Percentiles rank a stretch among this genome's conserved stretches.
phyloP scores from a whole-genome alignment of 2,888 invertebrate genomes.

The Pasiphila rectangulata region DNA sequence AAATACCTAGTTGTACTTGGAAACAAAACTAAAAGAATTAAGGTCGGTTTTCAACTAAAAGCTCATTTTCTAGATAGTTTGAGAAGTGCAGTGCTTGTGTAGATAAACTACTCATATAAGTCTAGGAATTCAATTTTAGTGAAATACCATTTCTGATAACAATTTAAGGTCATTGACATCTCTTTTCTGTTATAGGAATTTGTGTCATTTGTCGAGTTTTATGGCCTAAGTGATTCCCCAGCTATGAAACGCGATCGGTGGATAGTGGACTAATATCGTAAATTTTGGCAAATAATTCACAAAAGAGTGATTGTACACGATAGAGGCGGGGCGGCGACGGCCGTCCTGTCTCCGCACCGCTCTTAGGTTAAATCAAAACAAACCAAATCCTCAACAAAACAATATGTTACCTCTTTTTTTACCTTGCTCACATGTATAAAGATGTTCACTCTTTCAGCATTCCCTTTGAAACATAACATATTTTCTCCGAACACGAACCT shows the following conservation, averaged over 20 bases:
- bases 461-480: constrained; percentile 7
- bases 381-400: constrained; percentile 42
- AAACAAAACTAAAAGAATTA: constrained; percentile 7
- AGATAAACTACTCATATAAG: neutral
- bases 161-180: constrained; percentile 21
- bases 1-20: constrained; percentile 1
- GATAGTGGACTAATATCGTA: constrained; percentile 41
- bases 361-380: constrained; percentile 47
- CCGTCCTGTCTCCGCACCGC: constrained; percentile 50
- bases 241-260: constrained; percentile 31
- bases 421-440: neutral
- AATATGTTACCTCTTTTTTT: constrained; percentile 27
- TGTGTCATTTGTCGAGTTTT: constrained; percentile 16
- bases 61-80: constrained; percentile 1
- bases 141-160: constrained; percentile 11
- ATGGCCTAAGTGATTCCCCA: constrained; percentile 20
- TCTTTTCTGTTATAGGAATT: constrained; percentile 3
- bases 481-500: constrained; percentile 5
- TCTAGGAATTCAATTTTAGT: neutral
- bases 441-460: neutral
- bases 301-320: constrained; percentile 54
- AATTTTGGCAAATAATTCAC: constrained; percentile 50
- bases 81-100: neutral
- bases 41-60: neutral
- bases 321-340: constrained; percentile 54